Evolutionary conservation across 2,888 invertebrate species (phyloP).

Genomic region (Meloe dianella): DNA sequence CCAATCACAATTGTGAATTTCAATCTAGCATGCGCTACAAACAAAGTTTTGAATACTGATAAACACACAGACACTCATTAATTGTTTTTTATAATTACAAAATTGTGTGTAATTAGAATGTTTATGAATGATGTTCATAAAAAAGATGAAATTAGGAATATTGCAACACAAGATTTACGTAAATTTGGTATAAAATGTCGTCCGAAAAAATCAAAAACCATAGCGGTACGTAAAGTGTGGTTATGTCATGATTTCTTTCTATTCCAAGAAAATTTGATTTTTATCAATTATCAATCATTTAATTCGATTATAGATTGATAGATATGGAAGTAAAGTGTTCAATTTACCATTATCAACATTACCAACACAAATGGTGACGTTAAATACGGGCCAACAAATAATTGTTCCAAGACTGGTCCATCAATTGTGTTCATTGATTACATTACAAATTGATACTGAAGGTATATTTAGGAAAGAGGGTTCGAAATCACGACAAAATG

Average conservation of each 20-base stretch:
- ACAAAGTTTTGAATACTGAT: not conserved
- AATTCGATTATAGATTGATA: constrained; percentile 44
- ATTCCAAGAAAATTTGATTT: constrained; percentile 14
- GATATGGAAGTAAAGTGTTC: constrained; percentile 60
- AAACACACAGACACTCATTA: no score
- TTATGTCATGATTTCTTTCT: constrained; percentile 4
- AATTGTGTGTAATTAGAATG: constrained; percentile 59
- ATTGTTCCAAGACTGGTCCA: constrained; percentile 76
- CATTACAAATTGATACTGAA: constrained; percentile 74
- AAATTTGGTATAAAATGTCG: constrained; percentile 75
- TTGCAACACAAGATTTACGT: constrained; percentile 71
- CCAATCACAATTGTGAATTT: not conserved
- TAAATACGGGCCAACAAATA: constrained; percentile 73
- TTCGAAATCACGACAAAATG: constrained; percentile 80
- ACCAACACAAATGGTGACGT: constrained; percentile 64
- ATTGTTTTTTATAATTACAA: no score
- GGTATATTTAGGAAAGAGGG: constrained; percentile 91
- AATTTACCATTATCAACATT: constrained; percentile 63
- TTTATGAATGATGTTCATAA: constrained; percentile 64
- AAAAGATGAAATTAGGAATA: constrained; percentile 63
- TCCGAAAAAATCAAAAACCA: constrained; percentile 65
- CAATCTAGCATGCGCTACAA: not conserved
- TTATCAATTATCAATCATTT: constrained; percentile 15
- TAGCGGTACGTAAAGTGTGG: constrained; percentile 4
- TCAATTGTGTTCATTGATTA: constrained; percentile 73